Conservation (phyloP, 1,140 invertebrate species). For the Bombus polaris region DNA sequence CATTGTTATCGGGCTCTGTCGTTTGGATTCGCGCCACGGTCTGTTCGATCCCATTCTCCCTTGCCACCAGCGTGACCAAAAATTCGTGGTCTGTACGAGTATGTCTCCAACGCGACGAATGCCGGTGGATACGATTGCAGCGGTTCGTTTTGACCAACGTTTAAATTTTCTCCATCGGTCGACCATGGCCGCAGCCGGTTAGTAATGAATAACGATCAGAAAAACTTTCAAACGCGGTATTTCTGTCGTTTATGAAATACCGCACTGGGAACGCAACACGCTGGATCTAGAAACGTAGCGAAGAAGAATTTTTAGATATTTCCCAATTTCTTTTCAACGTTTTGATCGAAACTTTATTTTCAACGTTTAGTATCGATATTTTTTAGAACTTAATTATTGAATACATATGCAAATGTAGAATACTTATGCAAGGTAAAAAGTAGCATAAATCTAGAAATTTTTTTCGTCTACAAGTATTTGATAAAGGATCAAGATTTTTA, state of each 20-base stretch:
- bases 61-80: conserved; percentile 45
- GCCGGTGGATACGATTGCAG: conserved; percentile 29
- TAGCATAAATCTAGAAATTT: too few relatives aligned
- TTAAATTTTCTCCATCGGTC: conserved; percentile 36
- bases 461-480: too few relatives aligned
- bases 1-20: conserved; percentile 24
- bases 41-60: conserved; percentile 18
- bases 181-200: not conserved
- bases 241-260: not conserved
- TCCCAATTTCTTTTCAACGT: not conserved
- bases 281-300: too few relatives aligned
- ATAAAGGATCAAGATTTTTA: too few relatives aligned
- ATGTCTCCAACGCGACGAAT: conserved; percentile 44
- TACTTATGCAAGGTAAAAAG: too few relatives aligned
- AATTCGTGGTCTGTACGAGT: conserved; percentile 42
- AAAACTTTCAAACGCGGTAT: not conserved
- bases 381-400: too few relatives aligned
- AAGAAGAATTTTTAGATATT: not conserved
- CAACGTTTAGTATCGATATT: too few relatives aligned
- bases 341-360: too few relatives aligned
- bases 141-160: conserved; percentile 43
- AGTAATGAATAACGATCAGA: conserved; percentile 39
- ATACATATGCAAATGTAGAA: too few relatives aligned
- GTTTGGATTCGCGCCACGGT: conserved; percentile 49
- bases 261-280: not conserved